Evolutionary conservation across 2,113 vertebrate species (phyloP), one percentile per base, ranked within the genome.

Genomic region (Gymnogyps californianus): DNA sequence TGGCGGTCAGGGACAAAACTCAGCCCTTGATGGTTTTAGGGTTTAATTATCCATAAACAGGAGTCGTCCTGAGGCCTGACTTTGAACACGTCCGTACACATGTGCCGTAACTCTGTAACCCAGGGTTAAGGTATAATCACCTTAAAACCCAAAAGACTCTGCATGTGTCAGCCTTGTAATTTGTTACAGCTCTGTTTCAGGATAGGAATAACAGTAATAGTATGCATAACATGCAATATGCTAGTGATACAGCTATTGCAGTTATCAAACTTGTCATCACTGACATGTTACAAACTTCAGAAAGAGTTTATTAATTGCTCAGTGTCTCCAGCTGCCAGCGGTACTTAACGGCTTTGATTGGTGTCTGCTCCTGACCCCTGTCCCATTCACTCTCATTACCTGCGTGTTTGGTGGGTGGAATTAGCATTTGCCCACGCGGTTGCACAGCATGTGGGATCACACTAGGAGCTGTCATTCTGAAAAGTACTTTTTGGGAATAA

Each of bases 271-370:
- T 54, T 11, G 0, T 72, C 83, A 89, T 65, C 62, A 52, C 40
- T 44, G 81, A 47, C 51, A 32, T 0, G 29, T 66, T 83, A 77
- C 42, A 61, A 83, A 8, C 51, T 28, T 83, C 57, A 66, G 62
- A 57, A 83, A 42, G 59, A 46, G 55, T 92, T 89, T 75, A 58
- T 91, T 90, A 95, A 90, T 87, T 90, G 72, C 70, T 96, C 54
- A 22, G 55, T 5, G 49, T 62, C 69, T 95, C 62, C 9, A 4
- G 75, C 79, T 96, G 82, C 89, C 92, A 84, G 87, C 4, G 6
- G 61, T 21, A 47, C 29, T 54, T 77, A 55, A 38, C 1, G 11
- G 59, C 55, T 86, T 66, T 44, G 58, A 88, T 4, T 26, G 61
- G 62, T 87, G 46, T 32, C 67, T 85, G 40, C 76, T 75, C 71